Percentiles rank a stretch among this genome's conserved stretches.
phyloP scores from a whole-genome alignment of 2,888 invertebrate species.

The Sympetrum striolatum region DNA sequence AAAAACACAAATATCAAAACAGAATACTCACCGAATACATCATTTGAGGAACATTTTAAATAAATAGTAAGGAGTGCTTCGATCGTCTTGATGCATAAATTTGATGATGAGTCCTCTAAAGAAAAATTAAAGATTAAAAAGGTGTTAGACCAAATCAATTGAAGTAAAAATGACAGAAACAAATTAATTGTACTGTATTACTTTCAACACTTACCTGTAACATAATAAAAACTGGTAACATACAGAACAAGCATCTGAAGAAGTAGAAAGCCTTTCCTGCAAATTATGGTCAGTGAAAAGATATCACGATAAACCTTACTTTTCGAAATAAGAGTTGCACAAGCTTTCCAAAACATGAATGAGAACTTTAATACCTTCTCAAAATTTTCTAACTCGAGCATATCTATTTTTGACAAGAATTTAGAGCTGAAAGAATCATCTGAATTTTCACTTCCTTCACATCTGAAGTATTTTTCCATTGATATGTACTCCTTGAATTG shows the following conservation, averaged over 20 bases:
- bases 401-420: background rate
- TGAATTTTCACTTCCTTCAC: background rate
- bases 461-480: background rate
- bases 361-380: background rate
- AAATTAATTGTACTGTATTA: background rate
- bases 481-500: background rate
- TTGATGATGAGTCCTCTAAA: background rate
- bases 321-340: constrained; percentile 62
- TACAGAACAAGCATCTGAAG: constrained; percentile 55
- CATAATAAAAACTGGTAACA: background rate
- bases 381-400: background rate
- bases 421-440: background rate
- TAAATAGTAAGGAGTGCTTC: constrained; percentile 47
- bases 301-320: constrained; percentile 65
- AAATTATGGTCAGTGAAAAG: constrained; percentile 59
- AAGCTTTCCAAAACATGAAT: constrained; percentile 63
- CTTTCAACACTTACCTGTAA: background rate
- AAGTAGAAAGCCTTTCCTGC: constrained; percentile 59
- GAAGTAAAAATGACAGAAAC: background rate
- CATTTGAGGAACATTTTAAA: constrained; percentile 44
- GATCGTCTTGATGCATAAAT: constrained; percentile 47
- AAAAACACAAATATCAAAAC: constrained; percentile 5
- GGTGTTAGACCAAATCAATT: background rate
- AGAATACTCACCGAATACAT: constrained; percentile 23
- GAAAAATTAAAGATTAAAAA: background rate